Conservation (phyloP, 2,797 vertebrate genomes). For the Mareca strepera region DNA sequence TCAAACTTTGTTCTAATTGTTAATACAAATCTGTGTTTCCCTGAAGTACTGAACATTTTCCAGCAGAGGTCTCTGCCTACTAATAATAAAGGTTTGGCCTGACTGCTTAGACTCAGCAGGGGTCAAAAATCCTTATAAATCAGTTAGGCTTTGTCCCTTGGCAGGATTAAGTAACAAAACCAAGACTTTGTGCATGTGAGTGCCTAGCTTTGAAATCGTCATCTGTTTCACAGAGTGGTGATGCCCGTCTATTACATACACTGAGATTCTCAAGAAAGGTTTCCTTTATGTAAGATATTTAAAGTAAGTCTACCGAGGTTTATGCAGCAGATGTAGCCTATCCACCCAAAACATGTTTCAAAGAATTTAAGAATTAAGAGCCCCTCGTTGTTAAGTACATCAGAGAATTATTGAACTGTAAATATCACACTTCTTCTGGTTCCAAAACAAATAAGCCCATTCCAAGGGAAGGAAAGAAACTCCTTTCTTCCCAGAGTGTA, state of each 20-base stretch:
- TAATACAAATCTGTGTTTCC: not conserved
- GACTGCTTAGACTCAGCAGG: not conserved
- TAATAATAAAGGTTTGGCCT: conserved; percentile 29
- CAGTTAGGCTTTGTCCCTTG: not conserved
- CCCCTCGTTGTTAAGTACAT: not conserved
- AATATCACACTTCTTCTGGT: not conserved
- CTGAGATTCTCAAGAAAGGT: not conserved
- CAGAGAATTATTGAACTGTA: not conserved
- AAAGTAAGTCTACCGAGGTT: not conserved
- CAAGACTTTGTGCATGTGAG: not conserved
- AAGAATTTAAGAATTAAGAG: not conserved
- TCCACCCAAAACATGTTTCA: not conserved
- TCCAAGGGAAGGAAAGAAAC: not conserved
- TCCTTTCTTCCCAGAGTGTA: not conserved
- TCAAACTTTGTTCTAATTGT: not conserved
- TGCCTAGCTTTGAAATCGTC: not conserved
- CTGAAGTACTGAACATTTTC: conserved; percentile 41
- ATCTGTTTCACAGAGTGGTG: not conserved
- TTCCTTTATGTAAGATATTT: not conserved
- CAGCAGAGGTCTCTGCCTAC: conserved; percentile 74
- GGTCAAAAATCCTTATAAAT: not conserved
- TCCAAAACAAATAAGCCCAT: not conserved
- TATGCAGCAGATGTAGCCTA: not conserved
- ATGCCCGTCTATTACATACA: not conserved
- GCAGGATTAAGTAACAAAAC: not conserved